Conservation (phyloP, 2,113 vertebrate species). For the Plectropomus leopardus region DNA sequence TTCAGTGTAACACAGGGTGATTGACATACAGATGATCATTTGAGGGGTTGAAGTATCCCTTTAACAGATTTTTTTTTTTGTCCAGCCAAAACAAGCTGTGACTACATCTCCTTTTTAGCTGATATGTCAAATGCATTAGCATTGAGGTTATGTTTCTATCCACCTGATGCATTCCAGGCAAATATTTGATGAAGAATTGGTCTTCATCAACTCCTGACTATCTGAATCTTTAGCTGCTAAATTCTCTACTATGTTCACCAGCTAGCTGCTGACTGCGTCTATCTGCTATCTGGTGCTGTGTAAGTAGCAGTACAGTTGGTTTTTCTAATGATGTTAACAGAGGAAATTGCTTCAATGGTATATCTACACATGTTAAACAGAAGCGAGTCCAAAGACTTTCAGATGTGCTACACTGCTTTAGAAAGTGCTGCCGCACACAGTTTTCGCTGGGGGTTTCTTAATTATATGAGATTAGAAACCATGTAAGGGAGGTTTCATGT, state of each 20-base stretch:
- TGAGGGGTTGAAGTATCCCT: too few relatives aligned
- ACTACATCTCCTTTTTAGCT: neutral
- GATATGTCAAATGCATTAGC: neutral
- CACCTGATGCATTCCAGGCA: neutral
- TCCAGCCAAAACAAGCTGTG: neutral
- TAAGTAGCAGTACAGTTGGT: neutral
- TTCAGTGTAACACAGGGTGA: too few relatives aligned
- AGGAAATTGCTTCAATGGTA: neutral
- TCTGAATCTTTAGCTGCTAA: neutral
- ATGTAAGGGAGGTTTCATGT: conserved; percentile 53
- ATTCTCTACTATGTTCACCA: neutral
- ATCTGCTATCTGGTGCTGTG: neutral
- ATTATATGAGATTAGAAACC: conserved; percentile 70
- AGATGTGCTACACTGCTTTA: neutral
- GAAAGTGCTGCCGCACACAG: conserved; percentile 30
- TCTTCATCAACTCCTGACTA: neutral
- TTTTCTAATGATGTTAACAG: neutral
- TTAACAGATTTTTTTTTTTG: too few relatives aligned
- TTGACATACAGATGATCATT: too few relatives aligned
- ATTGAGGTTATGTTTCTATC: neutral
- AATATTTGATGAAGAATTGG: neutral
- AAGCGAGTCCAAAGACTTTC: neutral
- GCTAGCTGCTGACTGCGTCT: neutral
- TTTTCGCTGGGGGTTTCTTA: conserved; percentile 42
- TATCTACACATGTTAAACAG: neutral